phyloP scores from a whole-genome alignment of 1,140 invertebrate species.

The Oncopodura yosiiana region DNA sequence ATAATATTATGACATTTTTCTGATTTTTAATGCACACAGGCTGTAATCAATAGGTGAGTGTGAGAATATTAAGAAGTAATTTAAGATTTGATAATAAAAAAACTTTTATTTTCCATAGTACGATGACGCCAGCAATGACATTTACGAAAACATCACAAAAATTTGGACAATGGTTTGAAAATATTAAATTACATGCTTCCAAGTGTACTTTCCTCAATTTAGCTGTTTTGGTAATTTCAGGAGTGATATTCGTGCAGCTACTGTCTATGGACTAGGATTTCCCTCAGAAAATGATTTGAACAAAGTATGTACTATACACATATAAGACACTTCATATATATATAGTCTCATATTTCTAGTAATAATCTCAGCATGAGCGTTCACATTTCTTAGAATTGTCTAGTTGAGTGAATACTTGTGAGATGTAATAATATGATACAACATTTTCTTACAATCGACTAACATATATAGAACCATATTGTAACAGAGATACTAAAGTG shows the following conservation, averaged over 20 bases:
- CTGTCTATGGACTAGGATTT: constrained; percentile 96
- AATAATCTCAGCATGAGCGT: background rate
- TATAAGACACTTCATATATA: no score
- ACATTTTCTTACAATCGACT: no score
- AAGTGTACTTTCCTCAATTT: no score
- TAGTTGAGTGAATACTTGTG: no score
- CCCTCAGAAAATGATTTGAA: constrained; percentile 85
- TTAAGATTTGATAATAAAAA: background rate
- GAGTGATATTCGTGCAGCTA: constrained; percentile 90
- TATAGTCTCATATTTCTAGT: background rate
- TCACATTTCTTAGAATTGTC: background rate
- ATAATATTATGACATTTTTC: no score
- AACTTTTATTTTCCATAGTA: constrained; percentile 56
- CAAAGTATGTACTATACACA: constrained; percentile 51
- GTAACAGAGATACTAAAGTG: no score
- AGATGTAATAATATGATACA: no score
- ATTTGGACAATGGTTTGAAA: constrained; percentile 98
- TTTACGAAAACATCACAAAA: constrained; percentile 99
- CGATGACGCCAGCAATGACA: constrained; percentile 93
- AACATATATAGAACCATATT: no score
- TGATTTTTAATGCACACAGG: background rate
- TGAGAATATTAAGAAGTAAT: background rate
- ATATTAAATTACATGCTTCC: no score
- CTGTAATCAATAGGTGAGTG: background rate
- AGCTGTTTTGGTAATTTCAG: no score